Percentiles rank a stretch among this genome's conserved stretches.
phyloP scores from a whole-genome alignment of 2,113 vertebrate species.

The Sapajus apella region DNA sequence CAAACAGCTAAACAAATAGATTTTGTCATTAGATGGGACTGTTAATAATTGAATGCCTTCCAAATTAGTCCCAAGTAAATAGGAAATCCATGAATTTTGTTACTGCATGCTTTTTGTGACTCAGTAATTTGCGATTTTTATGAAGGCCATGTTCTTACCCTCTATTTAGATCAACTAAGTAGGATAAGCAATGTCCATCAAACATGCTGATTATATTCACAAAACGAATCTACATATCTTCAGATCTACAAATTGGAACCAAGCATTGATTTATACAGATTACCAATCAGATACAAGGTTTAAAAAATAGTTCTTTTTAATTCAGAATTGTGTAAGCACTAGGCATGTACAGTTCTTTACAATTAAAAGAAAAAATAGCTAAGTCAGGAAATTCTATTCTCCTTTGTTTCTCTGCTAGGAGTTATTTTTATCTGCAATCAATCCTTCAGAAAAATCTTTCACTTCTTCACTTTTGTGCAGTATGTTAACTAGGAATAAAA shows the following conservation, averaged over 20 bases:
- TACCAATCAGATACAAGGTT: not conserved
- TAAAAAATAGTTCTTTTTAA: constrained; percentile 25
- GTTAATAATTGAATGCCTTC: not conserved
- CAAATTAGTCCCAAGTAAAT: not conserved
- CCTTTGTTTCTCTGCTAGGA: constrained; percentile 21
- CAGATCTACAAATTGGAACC: not conserved
- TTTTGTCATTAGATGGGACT: not conserved
- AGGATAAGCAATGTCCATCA: not conserved
- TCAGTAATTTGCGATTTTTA: constrained; percentile 10
- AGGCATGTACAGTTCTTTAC: not conserved
- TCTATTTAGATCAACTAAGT: not conserved
- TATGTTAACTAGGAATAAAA: constrained; percentile 50
- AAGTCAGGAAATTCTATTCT: constrained; percentile 40
- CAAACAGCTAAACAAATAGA: constrained; percentile 31
- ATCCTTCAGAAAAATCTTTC: constrained; percentile 28
- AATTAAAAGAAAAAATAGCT: not conserved
- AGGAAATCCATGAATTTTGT: not conserved
- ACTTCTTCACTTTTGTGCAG: constrained; percentile 27
- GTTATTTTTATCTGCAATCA: constrained; percentile 34
- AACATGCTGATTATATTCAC: not conserved
- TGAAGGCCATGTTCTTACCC: not conserved
- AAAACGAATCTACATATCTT: not conserved
- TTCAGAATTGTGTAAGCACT: not conserved
- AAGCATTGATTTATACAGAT: not conserved
- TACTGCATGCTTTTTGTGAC: not conserved